phyloP scores from a whole-genome alignment of 2,113 vertebrate species.

The Paratilapia polleni region DNA sequence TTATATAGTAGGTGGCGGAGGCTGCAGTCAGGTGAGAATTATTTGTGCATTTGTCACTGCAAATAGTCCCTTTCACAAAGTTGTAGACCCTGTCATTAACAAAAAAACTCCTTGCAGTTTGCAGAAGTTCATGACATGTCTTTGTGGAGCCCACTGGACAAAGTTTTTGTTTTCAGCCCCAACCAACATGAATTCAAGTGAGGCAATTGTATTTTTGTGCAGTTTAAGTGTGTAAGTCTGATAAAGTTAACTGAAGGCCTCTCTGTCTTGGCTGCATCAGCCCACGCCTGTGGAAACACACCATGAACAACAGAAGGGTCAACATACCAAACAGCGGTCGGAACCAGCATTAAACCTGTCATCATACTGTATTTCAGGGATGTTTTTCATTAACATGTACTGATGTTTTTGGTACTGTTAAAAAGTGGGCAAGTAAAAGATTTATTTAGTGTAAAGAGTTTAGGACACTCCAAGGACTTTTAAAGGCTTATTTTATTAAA shows the following conservation, averaged over 20 bases:
- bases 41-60: background rate
- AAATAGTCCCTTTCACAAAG: background rate
- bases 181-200: no score
- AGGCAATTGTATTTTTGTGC: no score
- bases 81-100: background rate
- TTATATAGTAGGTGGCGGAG: background rate
- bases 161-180: no score
- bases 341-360: slow-evolving; percentile 1
- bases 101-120: background rate
- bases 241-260: background rate
- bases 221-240: background rate
- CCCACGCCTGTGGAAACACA: background rate
- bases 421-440: background rate
- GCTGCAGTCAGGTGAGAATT: background rate
- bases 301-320: background rate
- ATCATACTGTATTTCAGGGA: background rate
- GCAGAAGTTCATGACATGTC: no score
- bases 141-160: no score
- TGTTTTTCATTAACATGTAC: background rate
- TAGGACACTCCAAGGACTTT: background rate
- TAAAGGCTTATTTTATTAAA: background rate
- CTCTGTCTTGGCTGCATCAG: background rate
- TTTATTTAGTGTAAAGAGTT: background rate
- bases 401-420: background rate
- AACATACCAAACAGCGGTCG: background rate